A percentile compares a stretch with the other conserved stretches of the same genome.
These are phyloP conservation scores for Sialia sialis DNA, from an alignment of 2,113 vertebrate species.

Conservation along the genomic window DNA sequence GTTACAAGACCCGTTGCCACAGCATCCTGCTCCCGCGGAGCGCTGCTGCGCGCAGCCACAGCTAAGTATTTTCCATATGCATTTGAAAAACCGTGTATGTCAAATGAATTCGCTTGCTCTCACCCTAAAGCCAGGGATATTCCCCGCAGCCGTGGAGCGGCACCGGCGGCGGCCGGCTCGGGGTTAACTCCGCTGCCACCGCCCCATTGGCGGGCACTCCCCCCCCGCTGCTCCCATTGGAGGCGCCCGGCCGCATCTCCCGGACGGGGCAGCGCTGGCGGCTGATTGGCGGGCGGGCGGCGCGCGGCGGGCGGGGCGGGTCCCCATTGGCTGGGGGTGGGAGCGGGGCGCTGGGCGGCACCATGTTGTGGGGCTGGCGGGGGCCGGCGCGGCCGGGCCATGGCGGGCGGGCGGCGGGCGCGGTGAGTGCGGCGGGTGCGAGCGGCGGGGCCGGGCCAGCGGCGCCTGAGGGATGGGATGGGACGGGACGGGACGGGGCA, in stretches of 20 bases:
- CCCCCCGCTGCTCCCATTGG: not conserved
- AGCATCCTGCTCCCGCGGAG: not conserved
- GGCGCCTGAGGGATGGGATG: no score
- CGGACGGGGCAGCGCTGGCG: not conserved
- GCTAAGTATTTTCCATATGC: accelerated
- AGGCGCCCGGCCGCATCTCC: not conserved
- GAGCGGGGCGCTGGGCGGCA: not conserved
- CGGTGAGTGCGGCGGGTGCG: no score
- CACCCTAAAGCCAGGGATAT: accelerated
- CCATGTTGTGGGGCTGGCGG: not conserved
- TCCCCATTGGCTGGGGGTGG: not conserved
- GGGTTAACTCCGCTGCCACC: not conserved
- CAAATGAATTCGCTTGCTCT: accelerated
- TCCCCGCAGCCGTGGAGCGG: accelerated
- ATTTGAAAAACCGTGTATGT: accelerated
- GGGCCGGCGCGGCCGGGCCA: no score
- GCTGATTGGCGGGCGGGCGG: not conserved
- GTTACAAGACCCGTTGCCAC: not conserved
- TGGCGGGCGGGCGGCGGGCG: no score
- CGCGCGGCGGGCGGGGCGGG: not conserved
- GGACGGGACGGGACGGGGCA: no score
- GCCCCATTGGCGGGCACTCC: not conserved
- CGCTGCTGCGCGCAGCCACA: not conserved
- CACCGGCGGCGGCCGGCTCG: not conserved
- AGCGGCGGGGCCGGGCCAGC: no score